Base-by-base conservation (phyloP, 2,888 invertebrate genomes). In the Ceriagrion tenellum region DNA sequence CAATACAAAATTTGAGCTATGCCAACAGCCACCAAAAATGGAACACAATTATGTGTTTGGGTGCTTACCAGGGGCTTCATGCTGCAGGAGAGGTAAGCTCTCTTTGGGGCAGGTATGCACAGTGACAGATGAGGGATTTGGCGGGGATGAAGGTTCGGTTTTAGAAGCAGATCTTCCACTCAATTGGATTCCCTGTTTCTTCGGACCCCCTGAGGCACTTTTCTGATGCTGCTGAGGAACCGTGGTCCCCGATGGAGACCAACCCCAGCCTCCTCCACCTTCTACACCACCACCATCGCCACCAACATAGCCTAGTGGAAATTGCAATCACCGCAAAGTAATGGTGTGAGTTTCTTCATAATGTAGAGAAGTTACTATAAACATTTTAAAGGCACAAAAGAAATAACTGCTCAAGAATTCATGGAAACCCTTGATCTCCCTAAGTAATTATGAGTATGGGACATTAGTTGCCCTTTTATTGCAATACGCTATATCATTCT, bases 21-120 rank as follows among this genome's bases (percentile, higher is more conserved):
- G 47, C 8, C 2, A 4, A 8, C 47, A 47, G 47, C 47, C 4
- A 47, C 47, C 16, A 10, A 47, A 12, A 18, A 1, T 16, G 4
- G 56, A 90, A 23, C 16, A 23, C 20, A 90, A 30, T n/a, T 16
- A 90, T 40, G 35, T 56, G 23, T 69, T 26, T 26, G n/a, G 16
- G 88, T 16, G 95, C 96, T 95, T 96, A 96, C 96, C 96, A 95
- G 96, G 96, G 95, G 96, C 96, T 95, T 96, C 96, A 95, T 96
- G 96, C 59, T 96, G 96, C 90, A 96, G 96, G 90, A 96, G 96
- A 69, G 96, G 96, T 95, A 96, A 96, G 69, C 96, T 96, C 95
- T 96, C 96, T 95, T 96, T 96, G 30, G 96, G 96, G 95, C 74
- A 95, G 69, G 69, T 93, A 69, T 93, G 93, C 26, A 93, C 93